These are phyloP conservation scores for Thymelicus acteon DNA, from an alignment of 2,888 invertebrate species.

Conservation along the genomic window DNA sequence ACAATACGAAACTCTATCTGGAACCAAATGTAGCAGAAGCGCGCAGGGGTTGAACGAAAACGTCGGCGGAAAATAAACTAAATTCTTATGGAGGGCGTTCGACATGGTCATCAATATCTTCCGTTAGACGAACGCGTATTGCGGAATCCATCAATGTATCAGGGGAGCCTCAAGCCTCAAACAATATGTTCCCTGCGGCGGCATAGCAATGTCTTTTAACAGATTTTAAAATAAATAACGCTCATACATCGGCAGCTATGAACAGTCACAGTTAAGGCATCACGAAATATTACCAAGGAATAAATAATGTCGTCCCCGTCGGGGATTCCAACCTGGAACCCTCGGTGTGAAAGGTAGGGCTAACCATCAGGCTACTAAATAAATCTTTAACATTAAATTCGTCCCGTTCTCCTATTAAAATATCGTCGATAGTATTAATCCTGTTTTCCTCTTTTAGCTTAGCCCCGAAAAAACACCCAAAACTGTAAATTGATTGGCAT, in stretches of 20 bases:
- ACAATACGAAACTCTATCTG: no score
- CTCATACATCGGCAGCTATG: no score
- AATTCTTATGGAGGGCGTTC: conserved; percentile 48
- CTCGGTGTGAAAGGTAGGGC: no score
- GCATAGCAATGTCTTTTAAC: not conserved
- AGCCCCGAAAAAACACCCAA: conserved; percentile 7
- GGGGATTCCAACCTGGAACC: no score
- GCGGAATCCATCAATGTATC: conserved; percentile 64
- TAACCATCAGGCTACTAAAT: no score
- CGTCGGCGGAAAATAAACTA: conserved; percentile 50
- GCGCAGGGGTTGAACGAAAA: conserved; percentile 41
- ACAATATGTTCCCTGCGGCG: conserved; percentile 17
- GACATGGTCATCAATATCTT: conserved; percentile 63
- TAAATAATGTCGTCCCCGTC: no score
- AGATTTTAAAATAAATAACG: not conserved
- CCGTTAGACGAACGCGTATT: conserved; percentile 57
- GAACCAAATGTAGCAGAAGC: not conserved
- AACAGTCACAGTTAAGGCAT: no score
- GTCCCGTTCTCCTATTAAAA: not conserved
- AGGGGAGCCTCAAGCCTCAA: conserved; percentile 38
- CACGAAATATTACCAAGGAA: no score
- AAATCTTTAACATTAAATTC: no score
- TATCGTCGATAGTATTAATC: not conserved
- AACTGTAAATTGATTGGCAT: conserved; percentile 22
- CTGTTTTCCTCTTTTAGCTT: not conserved